A percentile compares a stretch with the other conserved stretches of the same genome.
These are phyloP conservation scores for Cenopis cana DNA, from an alignment of 2,888 invertebrate species.

Conservation along the genomic window DNA sequence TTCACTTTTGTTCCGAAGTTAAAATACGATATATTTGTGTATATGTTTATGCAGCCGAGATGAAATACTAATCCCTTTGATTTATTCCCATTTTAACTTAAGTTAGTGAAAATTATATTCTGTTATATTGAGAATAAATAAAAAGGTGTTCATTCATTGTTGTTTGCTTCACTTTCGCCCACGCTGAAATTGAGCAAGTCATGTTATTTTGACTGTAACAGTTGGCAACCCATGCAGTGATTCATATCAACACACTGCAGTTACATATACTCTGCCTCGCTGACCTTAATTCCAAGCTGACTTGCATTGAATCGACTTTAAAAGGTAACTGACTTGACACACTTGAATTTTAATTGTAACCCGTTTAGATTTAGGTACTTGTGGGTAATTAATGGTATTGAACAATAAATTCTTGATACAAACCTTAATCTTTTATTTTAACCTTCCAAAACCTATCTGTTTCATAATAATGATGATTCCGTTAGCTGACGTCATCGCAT, in stretches of 20 bases:
- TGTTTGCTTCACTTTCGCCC: constrained; percentile 68
- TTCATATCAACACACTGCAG: constrained; percentile 29
- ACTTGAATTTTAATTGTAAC: constrained; percentile 40
- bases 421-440: constrained; percentile 37
- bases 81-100: constrained; percentile 72
- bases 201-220: constrained; percentile 64
- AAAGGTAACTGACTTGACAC: constrained; percentile 43
- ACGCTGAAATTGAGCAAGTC: constrained; percentile 69
- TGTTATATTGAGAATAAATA: constrained; percentile 82
- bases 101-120: constrained; percentile 82
- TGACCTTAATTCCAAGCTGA: constrained; percentile 48
- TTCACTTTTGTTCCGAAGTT: constrained; percentile 50
- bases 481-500: constrained; percentile 31
- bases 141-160: constrained; percentile 75
- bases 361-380: constrained; percentile 39
- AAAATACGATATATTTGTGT: constrained; percentile 53
- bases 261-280: constrained; percentile 17
- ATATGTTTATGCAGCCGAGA: constrained; percentile 58
- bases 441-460: constrained; percentile 9
- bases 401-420: constrained; percentile 44
- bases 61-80: constrained; percentile 69
- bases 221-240: constrained; percentile 59
- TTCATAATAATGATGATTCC: constrained; percentile 28
- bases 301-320: constrained; percentile 56
- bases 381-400: constrained; percentile 44